These are phyloP conservation scores for Aotus griseimembra DNA, from an alignment of 2,797 vertebrate genomes.

Conservation along the genomic window DNA sequence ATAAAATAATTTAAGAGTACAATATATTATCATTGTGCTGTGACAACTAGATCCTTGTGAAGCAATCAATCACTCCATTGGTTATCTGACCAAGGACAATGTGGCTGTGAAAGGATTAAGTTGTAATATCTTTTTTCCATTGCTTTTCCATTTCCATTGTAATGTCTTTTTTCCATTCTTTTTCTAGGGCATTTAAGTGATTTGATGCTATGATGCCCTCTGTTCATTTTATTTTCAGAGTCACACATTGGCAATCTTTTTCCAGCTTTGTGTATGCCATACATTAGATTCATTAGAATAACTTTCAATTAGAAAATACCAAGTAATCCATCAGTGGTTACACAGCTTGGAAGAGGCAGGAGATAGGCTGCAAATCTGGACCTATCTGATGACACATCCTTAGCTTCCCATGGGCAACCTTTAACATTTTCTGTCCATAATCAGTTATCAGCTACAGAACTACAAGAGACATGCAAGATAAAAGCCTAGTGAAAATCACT, in stretches of 20 bases:
- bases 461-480: not conserved
- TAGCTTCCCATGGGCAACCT: not conserved
- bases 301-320: not conserved
- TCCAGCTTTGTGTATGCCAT: not conserved
- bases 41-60: not conserved
- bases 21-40: not conserved
- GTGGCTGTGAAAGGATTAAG: not conserved
- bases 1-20: not conserved
- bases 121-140: not conserved
- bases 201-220: not conserved
- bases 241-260: not conserved
- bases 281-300: not conserved
- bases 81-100: not conserved
- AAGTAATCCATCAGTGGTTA: not conserved
- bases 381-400: not conserved
- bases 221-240: conserved; percentile 1
- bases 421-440: not conserved
- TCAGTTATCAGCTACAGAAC: not conserved
- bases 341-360: not conserved
- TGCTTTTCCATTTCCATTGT: not conserved
- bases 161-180: not conserved
- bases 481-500: not conserved
- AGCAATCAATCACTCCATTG: not conserved
- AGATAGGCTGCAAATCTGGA: not conserved
- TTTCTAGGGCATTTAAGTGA: not conserved